Evolutionary conservation across 2,888 invertebrate species (phyloP).

Genomic region (Hydrotaea diabolus): DNA sequence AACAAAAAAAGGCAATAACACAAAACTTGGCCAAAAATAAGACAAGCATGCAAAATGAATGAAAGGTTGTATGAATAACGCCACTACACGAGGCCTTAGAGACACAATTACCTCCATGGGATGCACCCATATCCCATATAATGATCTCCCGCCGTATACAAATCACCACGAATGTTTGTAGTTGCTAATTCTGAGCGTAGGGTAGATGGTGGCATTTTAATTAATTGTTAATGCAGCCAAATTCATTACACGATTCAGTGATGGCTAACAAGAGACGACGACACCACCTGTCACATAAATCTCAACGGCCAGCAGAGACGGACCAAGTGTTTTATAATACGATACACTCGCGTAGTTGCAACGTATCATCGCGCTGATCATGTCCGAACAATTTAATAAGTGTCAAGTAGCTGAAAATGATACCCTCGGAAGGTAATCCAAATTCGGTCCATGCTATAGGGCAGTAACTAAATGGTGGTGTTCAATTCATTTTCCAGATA

Average conservation of each 20-base stretch:
- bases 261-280: slow-evolving; percentile 47
- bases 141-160: not conserved
- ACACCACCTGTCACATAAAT: slow-evolving; percentile 34
- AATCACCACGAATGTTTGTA: not conserved
- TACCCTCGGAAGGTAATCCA: slow-evolving; percentile 74
- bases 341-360: not conserved
- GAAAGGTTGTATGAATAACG: slow-evolving; percentile 47
- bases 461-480: too few relatives aligned
- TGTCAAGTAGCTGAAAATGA: slow-evolving; percentile 74
- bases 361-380: not conserved
- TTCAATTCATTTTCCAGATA: slow-evolving; percentile 79
- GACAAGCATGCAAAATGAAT: slow-evolving; percentile 52
- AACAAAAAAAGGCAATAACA: slow-evolving; percentile 5
- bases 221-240: slow-evolving; percentile 47
- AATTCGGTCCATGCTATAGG: too few relatives aligned
- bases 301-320: not conserved
- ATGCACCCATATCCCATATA: too few relatives aligned
- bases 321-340: slow-evolving; percentile 8
- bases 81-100: slow-evolving; percentile 2
- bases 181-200: not conserved
- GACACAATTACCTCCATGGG: not conserved
- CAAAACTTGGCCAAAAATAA: slow-evolving; percentile 57
- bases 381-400: slow-evolving; percentile 75
- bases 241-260: slow-evolving; percentile 48
- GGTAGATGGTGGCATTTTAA: slow-evolving; percentile 31